Conservation (phyloP, 2,888 invertebrate species). For the Nomada goodeniana region DNA sequence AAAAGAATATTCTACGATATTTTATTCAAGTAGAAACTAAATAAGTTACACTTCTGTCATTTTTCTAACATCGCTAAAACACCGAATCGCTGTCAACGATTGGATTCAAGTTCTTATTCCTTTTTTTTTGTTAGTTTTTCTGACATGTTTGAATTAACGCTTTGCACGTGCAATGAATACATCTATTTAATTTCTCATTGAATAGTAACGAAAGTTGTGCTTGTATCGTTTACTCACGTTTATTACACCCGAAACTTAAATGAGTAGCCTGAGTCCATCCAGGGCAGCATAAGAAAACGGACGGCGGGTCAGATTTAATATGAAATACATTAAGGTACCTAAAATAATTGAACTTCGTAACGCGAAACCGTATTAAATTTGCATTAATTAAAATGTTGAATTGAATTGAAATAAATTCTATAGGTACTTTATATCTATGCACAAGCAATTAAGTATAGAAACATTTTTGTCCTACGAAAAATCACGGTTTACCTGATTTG, state of each 20-base stretch:
- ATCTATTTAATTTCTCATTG: too few relatives aligned
- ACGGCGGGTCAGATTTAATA: constrained; percentile 72
- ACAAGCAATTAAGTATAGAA: not conserved
- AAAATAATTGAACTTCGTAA: constrained; percentile 12
- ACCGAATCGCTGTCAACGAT: too few relatives aligned
- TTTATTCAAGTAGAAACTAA: too few relatives aligned
- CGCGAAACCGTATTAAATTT: not conserved
- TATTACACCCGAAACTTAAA: constrained; percentile 87
- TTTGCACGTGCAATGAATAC: too few relatives aligned
- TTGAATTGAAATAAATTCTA: too few relatives aligned
- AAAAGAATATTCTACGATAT: not conserved
- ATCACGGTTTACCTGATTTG: constrained; percentile 76
- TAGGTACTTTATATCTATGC: too few relatives aligned
- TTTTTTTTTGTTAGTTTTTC: too few relatives aligned
- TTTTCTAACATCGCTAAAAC: too few relatives aligned
- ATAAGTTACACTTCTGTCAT: too few relatives aligned
- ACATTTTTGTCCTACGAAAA: not conserved
- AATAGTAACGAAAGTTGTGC: not conserved
- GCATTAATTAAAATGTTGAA: not conserved
- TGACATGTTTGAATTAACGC: too few relatives aligned
- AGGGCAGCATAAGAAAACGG: constrained; percentile 85
- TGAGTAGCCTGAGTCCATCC: constrained; percentile 87
- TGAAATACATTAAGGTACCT: constrained; percentile 75
- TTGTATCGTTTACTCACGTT: constrained; percentile 85
- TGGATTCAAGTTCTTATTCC: too few relatives aligned